A percentile compares a stretch with the other conserved stretches of the same genome.
Evolutionary conservation across 23 tunicate species (phyloP).

Genomic region (Oikopleura vanhoeffeni): DNA sequence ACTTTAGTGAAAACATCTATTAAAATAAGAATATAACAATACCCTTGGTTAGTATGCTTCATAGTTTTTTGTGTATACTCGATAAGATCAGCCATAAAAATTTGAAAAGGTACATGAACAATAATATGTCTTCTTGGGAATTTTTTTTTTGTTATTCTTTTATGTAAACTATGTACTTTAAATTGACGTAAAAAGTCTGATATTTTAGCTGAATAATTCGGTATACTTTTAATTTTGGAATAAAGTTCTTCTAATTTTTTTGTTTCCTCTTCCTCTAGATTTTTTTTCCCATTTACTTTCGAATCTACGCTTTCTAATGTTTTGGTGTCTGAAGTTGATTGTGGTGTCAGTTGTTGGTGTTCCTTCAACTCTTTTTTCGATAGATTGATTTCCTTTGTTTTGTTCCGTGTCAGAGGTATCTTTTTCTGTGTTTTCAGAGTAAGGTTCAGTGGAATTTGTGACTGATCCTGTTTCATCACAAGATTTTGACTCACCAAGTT

Average conservation of each 20-base stretch:
- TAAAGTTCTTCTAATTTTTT: not conserved
- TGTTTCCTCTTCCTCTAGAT: not conserved
- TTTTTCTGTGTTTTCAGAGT: too few relatives aligned
- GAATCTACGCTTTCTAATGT: too few relatives aligned
- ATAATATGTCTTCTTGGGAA: not conserved
- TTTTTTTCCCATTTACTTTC: too few relatives aligned
- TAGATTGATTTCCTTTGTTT: too few relatives aligned
- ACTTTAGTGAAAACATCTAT: not conserved
- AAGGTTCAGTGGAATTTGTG: too few relatives aligned
- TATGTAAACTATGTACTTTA: not conserved
- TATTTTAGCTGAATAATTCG: not conserved
- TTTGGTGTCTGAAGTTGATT: too few relatives aligned
- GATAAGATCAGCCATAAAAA: conserved; percentile 3
- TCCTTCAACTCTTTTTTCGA: too few relatives aligned
- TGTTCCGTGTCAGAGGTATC: too few relatives aligned
- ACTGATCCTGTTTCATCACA: too few relatives aligned
- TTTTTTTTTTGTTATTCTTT: not conserved
- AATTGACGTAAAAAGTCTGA: not conserved
- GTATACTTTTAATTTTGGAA: not conserved
- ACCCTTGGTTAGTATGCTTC: not conserved
- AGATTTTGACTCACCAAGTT: too few relatives aligned
- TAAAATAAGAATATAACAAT: not conserved
- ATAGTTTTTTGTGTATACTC: not conserved
- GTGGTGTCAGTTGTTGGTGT: too few relatives aligned
- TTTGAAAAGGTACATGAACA: not conserved